Conservation (phyloP, 2,113 vertebrate species). For the Oreocharis arfaki region DNA sequence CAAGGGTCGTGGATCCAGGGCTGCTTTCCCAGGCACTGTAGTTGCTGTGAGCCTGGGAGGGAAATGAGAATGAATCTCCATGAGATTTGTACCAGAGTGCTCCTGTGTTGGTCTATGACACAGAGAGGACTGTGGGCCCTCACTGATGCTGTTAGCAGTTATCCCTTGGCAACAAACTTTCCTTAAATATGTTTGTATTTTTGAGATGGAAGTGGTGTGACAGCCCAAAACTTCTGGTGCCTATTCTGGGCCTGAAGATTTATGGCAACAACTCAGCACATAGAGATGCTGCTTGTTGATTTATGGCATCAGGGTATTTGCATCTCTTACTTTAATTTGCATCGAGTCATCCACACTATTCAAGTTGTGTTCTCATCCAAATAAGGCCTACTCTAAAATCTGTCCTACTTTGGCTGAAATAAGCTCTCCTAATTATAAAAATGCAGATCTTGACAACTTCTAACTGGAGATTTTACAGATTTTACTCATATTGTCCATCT, state of each 20-base stretch:
- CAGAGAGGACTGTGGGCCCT: neutral
- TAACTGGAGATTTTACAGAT: neutral
- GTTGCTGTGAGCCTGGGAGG: neutral
- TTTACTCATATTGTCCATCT: neutral
- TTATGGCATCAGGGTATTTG: slow-evolving; percentile 9
- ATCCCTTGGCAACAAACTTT: neutral
- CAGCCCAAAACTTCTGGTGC: neutral
- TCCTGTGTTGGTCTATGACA: neutral
- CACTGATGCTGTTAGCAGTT: neutral
- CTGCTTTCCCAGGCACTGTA: neutral
- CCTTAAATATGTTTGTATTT: neutral
- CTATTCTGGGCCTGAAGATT: slow-evolving; percentile 13
- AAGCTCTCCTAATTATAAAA: slow-evolving; percentile 6
- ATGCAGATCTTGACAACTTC: neutral
- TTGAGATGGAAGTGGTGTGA: neutral
- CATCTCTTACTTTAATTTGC: slow-evolving; percentile 38
- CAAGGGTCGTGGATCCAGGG: neutral
- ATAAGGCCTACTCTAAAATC: slow-evolving; percentile 15
- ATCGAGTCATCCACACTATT: neutral
- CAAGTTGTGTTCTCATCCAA: neutral
- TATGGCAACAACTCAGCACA: slow-evolving; percentile 3
- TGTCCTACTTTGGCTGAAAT: slow-evolving; percentile 1
- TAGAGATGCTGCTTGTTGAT: slow-evolving; percentile 4
- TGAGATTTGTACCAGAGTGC: neutral
- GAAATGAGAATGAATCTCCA: neutral